Percentiles rank a stretch among this genome's conserved stretches.
These are phyloP conservation scores for Halcyon leucocephala DNA, from an alignment of 2,797 vertebrate species.

Conservation along the genomic window DNA sequence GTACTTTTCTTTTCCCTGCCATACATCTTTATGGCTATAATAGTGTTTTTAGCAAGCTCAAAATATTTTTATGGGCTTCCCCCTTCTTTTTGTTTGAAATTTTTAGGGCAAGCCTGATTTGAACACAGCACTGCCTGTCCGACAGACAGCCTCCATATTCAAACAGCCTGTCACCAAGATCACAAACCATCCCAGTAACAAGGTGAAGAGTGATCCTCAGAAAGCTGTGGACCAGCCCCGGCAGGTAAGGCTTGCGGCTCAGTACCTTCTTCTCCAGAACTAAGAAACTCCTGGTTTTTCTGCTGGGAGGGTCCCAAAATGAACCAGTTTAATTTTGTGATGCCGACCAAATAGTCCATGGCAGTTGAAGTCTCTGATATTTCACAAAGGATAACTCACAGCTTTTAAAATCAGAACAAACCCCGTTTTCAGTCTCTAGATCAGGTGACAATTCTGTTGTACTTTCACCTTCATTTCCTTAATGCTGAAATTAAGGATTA, in stretches of 20 bases:
- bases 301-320: neutral
- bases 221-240: constrained; percentile 97
- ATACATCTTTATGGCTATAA: neutral
- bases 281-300: neutral
- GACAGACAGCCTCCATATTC: constrained; percentile 98
- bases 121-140: constrained; percentile 95
- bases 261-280: neutral
- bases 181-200: constrained; percentile 98
- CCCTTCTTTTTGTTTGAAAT: neutral
- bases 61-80: neutral
- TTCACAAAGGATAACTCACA: neutral
- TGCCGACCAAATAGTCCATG: neutral
- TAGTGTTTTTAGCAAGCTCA: neutral
- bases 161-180: constrained; percentile 99
- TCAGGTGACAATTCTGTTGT: neutral
- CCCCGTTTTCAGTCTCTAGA: rapidly evolving
- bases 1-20: neutral
- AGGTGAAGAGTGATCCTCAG: constrained; percentile 98
- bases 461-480: neutral
- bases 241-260: constrained; percentile 82
- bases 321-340: neutral
- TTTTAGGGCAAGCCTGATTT: constrained; percentile 93
- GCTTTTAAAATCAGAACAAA: neutral
- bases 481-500: neutral
- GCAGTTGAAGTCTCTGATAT: neutral